Conservation (phyloP, 2,797 vertebrate genomes). For the Typhlichthys subterraneus region DNA sequence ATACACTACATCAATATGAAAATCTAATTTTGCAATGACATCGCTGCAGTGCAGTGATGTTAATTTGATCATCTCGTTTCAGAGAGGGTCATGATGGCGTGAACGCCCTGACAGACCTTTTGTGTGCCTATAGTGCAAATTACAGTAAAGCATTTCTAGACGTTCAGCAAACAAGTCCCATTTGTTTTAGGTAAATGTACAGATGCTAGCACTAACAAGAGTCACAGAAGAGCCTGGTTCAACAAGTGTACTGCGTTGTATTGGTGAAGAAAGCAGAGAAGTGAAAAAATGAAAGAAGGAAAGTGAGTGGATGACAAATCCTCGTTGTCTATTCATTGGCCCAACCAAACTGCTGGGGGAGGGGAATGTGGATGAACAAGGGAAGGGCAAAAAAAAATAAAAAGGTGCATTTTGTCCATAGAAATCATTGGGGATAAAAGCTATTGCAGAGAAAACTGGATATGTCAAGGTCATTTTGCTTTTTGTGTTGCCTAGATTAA, state of each 20-base stretch:
- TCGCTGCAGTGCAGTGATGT: neutral
- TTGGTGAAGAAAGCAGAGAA: no score
- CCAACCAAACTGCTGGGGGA: conserved; percentile 12
- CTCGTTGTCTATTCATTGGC: conserved; percentile 24
- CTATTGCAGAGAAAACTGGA: conserved; percentile 22
- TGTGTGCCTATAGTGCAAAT: neutral
- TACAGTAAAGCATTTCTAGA: neutral
- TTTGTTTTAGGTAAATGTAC: neutral
- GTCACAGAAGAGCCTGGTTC: neutral
- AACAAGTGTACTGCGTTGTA: conserved; percentile 1
- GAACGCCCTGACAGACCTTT: neutral
- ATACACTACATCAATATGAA: no score
- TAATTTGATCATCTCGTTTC: neutral
- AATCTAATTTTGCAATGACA: neutral
- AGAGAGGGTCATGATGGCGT: neutral
- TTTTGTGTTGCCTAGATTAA: conserved; percentile 42
- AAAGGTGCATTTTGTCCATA: conserved; percentile 22
- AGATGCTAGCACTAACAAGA: neutral
- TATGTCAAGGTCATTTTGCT: conserved; percentile 23
- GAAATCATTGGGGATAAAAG: conserved; percentile 11
- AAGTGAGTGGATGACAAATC: conserved; percentile 27
- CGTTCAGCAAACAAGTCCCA: no score
- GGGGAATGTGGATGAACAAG: conserved; percentile 3
- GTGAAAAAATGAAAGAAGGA: no score
- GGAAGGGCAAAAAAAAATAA: conserved; percentile 9